Percentiles rank a stretch among this genome's conserved stretches.
These are phyloP conservation scores for Chaetodon auriga DNA, from an alignment of 2,113 vertebrate genomes.

Conservation along the genomic window DNA sequence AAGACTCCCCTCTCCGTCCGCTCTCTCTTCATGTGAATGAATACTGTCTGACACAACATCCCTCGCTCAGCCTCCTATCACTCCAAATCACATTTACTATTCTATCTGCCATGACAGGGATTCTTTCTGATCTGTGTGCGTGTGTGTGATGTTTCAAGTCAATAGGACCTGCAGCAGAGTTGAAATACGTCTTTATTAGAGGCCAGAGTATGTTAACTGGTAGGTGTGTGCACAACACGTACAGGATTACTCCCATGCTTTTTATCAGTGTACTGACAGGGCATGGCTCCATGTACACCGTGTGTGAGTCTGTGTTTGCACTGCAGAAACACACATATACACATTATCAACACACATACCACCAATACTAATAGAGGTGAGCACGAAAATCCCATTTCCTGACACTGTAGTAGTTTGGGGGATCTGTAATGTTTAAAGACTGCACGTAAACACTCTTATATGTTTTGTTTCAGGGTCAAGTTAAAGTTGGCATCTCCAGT, in stretches of 20 bases:
- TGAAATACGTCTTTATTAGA: background rate
- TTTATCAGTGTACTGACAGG: background rate
- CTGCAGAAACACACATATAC: background rate
- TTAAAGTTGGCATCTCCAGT: background rate
- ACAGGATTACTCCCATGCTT: background rate
- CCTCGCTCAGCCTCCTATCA: constrained; percentile 34
- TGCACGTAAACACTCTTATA: background rate
- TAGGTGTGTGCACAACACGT: constrained; percentile 11
- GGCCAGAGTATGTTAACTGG: background rate
- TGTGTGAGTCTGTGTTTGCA: background rate
- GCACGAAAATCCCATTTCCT: background rate
- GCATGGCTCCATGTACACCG: background rate
- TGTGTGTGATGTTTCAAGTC: constrained; percentile 31
- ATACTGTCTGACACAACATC: constrained; percentile 28
- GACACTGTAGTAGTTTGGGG: background rate
- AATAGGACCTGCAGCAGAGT: constrained; percentile 13
- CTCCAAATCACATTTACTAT: constrained; percentile 49
- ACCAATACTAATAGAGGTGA: background rate
- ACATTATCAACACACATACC: background rate
- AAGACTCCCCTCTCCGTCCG: constrained; percentile 27
- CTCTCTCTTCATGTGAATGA: constrained; percentile 19
- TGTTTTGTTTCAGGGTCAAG: background rate
- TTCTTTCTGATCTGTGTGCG: constrained; percentile 16
- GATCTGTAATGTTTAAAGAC: background rate
- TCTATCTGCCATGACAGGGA: constrained; percentile 37